phyloP scores from a whole-genome alignment of 2,888 invertebrate species.

The Rhogogaster chlorosoma region DNA sequence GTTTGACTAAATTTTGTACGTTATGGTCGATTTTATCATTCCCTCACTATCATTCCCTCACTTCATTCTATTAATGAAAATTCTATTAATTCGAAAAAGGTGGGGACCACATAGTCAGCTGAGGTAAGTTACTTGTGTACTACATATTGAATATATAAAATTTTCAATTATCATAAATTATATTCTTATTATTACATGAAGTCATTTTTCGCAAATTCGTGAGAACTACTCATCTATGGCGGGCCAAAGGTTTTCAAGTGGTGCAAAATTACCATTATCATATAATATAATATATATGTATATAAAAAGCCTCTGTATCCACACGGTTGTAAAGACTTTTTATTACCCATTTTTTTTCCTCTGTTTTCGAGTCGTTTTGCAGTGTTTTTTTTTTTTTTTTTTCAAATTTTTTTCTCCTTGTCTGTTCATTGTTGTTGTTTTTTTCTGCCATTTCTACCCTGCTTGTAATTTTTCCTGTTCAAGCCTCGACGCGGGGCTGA shows the following conservation, averaged over 20 bases:
- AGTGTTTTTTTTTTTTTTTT: neutral
- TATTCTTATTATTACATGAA: too few species aligned
- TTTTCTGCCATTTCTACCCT: constrained; percentile 24
- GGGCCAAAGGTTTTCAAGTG: neutral
- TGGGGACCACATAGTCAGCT: too few species aligned
- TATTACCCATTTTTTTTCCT: neutral
- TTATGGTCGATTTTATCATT: too few species aligned
- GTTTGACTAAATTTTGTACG: too few species aligned
- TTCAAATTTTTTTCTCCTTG: neutral
- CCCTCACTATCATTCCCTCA: too few species aligned
- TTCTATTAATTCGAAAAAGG: too few species aligned
- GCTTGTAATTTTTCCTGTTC: constrained; percentile 39
- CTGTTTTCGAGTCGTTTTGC: neutral
- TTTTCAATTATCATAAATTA: too few species aligned
- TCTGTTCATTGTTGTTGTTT: neutral
- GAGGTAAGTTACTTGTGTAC: too few species aligned
- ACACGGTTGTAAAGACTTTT: neutral
- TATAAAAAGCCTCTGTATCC: neutral
- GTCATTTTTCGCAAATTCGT: too few species aligned
- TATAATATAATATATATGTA: neutral
- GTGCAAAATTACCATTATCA: neutral
- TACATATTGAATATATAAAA: too few species aligned
- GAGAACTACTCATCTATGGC: neutral
- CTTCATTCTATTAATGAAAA: too few species aligned
- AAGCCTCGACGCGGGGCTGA: constrained; percentile 27